Evolutionary conservation across 2,888 invertebrate genomes (phyloP), one percentile per base, ranked within the genome.

Genomic region (Caprella mutica): DNA sequence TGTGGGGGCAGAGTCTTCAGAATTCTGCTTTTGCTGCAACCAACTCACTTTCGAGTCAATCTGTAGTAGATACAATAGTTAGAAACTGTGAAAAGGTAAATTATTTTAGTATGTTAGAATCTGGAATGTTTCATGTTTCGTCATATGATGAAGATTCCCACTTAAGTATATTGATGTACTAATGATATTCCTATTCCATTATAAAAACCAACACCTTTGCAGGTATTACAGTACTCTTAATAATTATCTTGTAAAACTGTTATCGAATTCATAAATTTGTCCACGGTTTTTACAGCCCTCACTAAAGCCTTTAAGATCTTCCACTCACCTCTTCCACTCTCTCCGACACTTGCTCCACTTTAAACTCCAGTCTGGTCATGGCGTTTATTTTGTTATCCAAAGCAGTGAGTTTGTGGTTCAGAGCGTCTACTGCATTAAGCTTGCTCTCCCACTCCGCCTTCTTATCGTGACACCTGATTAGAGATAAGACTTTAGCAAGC

Each of bases 311-410:
- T 12, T 35, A n/a, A n/a, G 12, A 35, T 12, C 12, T n/a, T 14
- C 35, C 14, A 51, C 59, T 51, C 24, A 62, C 61, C 56, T 62
- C 61, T 40, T 62, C 61, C 14, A 62, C 58, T 6, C 61, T 27
- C 40, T 62, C 61, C 1, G 61, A 62, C 53, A 62, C 61, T 40
- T 62, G 58, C 53, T 62, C 61, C 30, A 62, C 61, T 53, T 62
- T 62, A 27, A 62, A 62, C 53, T 62, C 61, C 9, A 62, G 56
- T 24, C 58, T 35, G 1, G 61, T 62, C 61, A 62, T 62, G 46
- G 61, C 56, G 54, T 62, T 62, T 44, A 62, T 62, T 27, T 62
- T 62, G 48, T 58, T 58, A 44, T 62, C 61, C 8, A 62, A 56
- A 1, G 61, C 61, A 2, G 56, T 58, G 24, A 62, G 42, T 44